Evolutionary conservation across 2,113 vertebrate genomes (phyloP), one percentile per base, ranked within the genome.

Genomic region (Poeciliopsis occidentalis): DNA sequence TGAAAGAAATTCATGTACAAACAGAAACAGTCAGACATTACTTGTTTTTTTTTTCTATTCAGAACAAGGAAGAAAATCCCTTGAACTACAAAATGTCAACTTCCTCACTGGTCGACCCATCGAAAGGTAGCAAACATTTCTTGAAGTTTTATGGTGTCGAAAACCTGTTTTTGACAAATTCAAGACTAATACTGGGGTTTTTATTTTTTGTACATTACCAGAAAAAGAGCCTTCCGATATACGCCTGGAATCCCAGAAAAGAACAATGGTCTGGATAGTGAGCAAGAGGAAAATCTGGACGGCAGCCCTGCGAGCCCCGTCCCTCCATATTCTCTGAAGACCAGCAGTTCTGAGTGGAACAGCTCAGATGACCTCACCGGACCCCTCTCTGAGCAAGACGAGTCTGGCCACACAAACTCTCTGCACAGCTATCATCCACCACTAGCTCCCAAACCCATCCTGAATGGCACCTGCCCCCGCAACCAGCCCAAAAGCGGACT

Each of bases 401-500:
- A 93, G 17, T 47, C 72, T 1, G 31, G n/a, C 60, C 60, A 71
- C 57, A 3, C 17, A 31, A 75, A 88, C 39, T n/a, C 51, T 29
- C 69, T 85, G 79, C 79, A 81, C 17, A 72, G 87, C 79, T 92
- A 91, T 75, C 83, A 69, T 0, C 83, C 95, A 89, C 95, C 96
- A 74, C 75, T 98, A 81, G 96, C 96, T 1, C 95, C 95, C 0
- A 98, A 98, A 92, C 95, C 95, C 68, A 82, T 83, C 69, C 71
- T 69, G 24, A 69, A 82, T 24, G 84, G 73, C 41, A 13, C 83
- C 31, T 60, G 65, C 69, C 84, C 80, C 29, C 82, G 69, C 60
- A 71, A 54, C 0, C 76, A 74, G 67, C 76, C 78, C 68, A 89
- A 61, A 87, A 89, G 87, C 17, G 81, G 79, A 27, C 19, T 29